Base-by-base conservation (phyloP, 2,888 invertebrate species). In the Athetis lepigone region DNA sequence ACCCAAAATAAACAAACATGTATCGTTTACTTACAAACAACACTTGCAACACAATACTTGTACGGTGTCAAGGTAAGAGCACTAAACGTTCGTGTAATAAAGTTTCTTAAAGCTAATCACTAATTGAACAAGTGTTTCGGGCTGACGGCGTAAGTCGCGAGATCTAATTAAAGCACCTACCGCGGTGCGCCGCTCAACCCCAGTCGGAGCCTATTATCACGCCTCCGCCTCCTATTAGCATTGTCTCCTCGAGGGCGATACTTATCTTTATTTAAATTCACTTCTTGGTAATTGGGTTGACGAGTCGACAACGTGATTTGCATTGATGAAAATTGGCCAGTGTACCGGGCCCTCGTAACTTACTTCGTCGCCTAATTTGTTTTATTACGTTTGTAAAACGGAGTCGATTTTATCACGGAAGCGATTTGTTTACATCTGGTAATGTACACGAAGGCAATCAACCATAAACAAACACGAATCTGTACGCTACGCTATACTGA, bases 211-310 rank as follows among this genome's bases (percentile, higher is more conserved):
- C 94, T 90, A 94, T 94, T 94, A 94, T 93, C 93, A 88, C 93
- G 92, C 92, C 92, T 92, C 94, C 92, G 86, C 89, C 90, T 89
- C 91, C 93, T 92, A 94, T 94, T 94, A 95, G 94, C 94, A 94
- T 94, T 94, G 94, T 94, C 94, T 95, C 91, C 92, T 92, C 89
- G 91, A 93, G 94, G 92, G 94, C 93, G 94, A 95, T 94, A 95
- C 95, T 95, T 94, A 95, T 94, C 95, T 94, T 95, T 95, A 95
- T 95, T 95, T 95, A 95, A 95, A 95, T 94, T 95, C 94, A 95
- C 95, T 94, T 94, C 94, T 94, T 94, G 91, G 94, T 94, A 95
- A 95, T 95, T 95, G 94, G 94, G 94, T 94, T 95, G 95, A 95
- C 94, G 94, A 94, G 94, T 94, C 93, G 94, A 93, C 94, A 94